Base-by-base conservation (phyloP, 1,140 invertebrate genomes). In the Drosophila santomea region DNA sequence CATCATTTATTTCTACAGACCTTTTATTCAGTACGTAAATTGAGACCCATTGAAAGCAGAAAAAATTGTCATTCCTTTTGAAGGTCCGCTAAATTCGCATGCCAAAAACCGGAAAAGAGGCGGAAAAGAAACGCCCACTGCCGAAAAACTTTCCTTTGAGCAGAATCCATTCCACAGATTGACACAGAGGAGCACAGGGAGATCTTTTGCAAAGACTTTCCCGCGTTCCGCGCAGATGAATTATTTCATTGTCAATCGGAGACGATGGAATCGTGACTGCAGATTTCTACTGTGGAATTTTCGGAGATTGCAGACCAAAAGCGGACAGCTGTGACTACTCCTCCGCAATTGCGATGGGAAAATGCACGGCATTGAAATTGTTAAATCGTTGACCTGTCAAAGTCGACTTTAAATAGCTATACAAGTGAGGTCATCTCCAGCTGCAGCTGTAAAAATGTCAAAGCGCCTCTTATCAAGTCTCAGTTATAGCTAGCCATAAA, bases 191-290 rank as follows among this genome's bases (percentile, higher is more conserved):
- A 69, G 64, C 62, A 43, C 48, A 20, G 1, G 20, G 20, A 20
- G 20, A 35, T 56, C 54, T 56, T 44, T 68, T 47, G 39, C 25
- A 25, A 57, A 69, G 51, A 71, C 67, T 71, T 71, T 71, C 67
- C 67, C 67, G 67, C 67, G 71, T 84, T 84, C 78, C 80, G 72
- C 50, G 62, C 15, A 80, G 64, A 76, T 76, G 76, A 84, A 80
- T 84, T 80, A 80, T 84, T 73, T 86, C 78, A 71, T 82, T 88
- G 78, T 82, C 79, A 88, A 75, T 82, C 61, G 60, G 73, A 74
- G 55, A 54, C 36, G 51, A 39, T 17, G 17, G 17, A 74, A 64
- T 74, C 81, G 80, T 85, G 81, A 84, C 81, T 85, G 78, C 61
- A 57, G 80, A 84, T 84, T 84, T 84, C 80, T 84, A 68, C 58